phyloP scores from a whole-genome alignment of 2,113 vertebrate species.

The Paradisaea rubra region DNA sequence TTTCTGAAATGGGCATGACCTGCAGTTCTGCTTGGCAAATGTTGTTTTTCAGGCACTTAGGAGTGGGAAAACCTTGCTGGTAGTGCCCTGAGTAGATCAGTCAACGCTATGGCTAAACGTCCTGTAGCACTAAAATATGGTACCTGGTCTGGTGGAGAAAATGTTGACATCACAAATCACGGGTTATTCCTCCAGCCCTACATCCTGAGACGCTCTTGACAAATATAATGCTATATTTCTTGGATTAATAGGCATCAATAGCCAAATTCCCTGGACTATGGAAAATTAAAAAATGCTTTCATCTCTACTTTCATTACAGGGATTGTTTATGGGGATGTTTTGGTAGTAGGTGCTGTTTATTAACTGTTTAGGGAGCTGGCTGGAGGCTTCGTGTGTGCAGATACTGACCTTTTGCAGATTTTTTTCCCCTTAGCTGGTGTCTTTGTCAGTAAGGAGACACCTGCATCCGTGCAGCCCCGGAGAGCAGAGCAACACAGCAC shows the following conservation, averaged over 20 bases:
- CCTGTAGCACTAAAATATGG: conserved; percentile 32
- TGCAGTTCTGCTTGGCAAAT: conserved; percentile 27
- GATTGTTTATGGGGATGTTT: background rate
- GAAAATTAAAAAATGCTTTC: conserved; percentile 40
- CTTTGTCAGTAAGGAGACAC: conserved; percentile 72
- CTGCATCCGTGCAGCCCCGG: conserved; percentile 70
- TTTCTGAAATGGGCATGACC: conserved; percentile 24
- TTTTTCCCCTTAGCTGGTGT: conserved; percentile 48
- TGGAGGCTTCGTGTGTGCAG: background rate
- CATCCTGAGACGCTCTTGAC: conserved; percentile 12
- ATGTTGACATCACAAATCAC: conserved; percentile 43
- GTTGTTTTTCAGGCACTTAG: background rate
- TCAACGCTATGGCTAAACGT: background rate
- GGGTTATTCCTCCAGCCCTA: background rate
- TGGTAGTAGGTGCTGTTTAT: background rate
- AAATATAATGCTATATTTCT: conserved; percentile 11
- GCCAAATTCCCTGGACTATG: background rate
- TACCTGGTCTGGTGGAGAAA: background rate
- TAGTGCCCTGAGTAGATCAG: conserved; percentile 29
- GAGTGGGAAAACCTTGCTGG: background rate
- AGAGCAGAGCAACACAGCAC: conserved; percentile 1
- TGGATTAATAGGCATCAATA: conserved; percentile 10
- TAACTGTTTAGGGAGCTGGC: conserved; percentile 24
- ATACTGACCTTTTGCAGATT: conserved; percentile 57
- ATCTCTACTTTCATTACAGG: background rate